phyloP scores from a whole-genome alignment of 2,888 invertebrate genomes.

The Volucella inflata region DNA sequence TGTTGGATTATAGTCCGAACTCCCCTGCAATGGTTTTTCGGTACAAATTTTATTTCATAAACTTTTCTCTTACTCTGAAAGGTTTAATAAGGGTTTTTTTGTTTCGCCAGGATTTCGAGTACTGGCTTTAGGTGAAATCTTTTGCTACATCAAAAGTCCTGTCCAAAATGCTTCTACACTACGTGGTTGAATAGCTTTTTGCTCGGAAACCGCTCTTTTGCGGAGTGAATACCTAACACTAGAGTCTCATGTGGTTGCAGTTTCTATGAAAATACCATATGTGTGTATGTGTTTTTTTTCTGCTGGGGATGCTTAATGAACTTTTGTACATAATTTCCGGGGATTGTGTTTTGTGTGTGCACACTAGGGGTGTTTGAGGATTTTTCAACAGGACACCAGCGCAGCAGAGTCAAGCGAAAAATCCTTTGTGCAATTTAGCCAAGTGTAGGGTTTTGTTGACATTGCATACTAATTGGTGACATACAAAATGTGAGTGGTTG shows the following conservation, averaged over 20 bases:
- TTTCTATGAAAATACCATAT: neutral
- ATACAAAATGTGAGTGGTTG: conserved; percentile 40
- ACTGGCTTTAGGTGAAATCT: conserved; percentile 27
- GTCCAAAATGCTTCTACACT: conserved; percentile 43
- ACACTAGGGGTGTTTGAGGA: conserved; percentile 19
- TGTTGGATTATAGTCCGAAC: conserved; percentile 20
- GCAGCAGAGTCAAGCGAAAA: conserved; percentile 16
- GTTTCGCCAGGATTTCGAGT: conserved; percentile 9
- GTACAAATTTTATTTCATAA: conserved; percentile 60
- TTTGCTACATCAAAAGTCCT: conserved; percentile 47
- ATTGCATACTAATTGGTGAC: conserved; percentile 68
- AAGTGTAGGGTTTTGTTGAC: conserved; percentile 64
- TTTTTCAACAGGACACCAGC: conserved; percentile 5
- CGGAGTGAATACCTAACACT: conserved; percentile 7
- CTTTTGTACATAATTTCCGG: conserved; percentile 62
- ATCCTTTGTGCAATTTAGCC: conserved; percentile 58
- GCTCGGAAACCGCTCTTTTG: neutral
- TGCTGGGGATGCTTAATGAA: conserved; percentile 60
- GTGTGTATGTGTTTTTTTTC: neutral
- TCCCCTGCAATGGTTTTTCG: conserved; percentile 64
- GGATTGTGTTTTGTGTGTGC: conserved; percentile 33
- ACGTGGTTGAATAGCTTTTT: conserved; percentile 31
- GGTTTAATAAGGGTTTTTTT: conserved; percentile 15
- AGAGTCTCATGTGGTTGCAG: conserved; percentile 3
- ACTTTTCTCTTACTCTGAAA: conserved; percentile 29